Evolutionary conservation across 2,113 vertebrate genomes (phyloP).

Genomic region (Polyodon spathula): DNA sequence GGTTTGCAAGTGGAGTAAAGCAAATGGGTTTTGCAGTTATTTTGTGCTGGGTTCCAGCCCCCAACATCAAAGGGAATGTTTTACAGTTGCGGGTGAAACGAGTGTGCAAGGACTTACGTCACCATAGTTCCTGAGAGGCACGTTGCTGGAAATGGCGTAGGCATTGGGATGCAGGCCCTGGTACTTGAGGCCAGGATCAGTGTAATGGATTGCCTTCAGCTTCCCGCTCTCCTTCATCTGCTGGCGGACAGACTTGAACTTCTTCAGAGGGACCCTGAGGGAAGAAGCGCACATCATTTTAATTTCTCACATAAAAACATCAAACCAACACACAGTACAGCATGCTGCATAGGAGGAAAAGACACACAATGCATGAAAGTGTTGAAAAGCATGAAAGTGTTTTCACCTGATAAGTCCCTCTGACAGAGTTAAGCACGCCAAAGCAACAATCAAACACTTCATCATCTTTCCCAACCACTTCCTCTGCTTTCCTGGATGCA

Average conservation of each 20-base stretch:
- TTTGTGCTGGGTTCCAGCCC: too few relatives aligned
- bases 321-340: too few relatives aligned
- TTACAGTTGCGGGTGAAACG: background rate
- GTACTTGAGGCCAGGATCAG: conserved; percentile 47
- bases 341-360: background rate
- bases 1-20: too few relatives aligned
- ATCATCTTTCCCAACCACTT: conserved; percentile 23
- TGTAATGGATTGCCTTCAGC: conserved; percentile 28
- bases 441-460: conserved; percentile 37
- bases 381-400: too few relatives aligned
- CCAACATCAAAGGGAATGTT: too few relatives aligned
- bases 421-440: conserved; percentile 30
- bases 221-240: conserved; percentile 52
- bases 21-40: too few relatives aligned
- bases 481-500: conserved; percentile 17
- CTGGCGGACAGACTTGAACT: conserved; percentile 51
- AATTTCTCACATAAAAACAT: too few relatives aligned
- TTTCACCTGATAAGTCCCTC: conserved; percentile 34
- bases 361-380: background rate
- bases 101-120: conserved; percentile 53
- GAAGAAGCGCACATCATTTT: conserved; percentile 1
- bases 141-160: conserved; percentile 20
- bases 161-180: conserved; percentile 13
- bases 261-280: conserved; percentile 55
- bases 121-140: conserved; percentile 56